Evolutionary conservation across 2,888 invertebrate genomes (phyloP), one percentile per base, ranked within the genome.

Genomic region (Elegia similella): DNA sequence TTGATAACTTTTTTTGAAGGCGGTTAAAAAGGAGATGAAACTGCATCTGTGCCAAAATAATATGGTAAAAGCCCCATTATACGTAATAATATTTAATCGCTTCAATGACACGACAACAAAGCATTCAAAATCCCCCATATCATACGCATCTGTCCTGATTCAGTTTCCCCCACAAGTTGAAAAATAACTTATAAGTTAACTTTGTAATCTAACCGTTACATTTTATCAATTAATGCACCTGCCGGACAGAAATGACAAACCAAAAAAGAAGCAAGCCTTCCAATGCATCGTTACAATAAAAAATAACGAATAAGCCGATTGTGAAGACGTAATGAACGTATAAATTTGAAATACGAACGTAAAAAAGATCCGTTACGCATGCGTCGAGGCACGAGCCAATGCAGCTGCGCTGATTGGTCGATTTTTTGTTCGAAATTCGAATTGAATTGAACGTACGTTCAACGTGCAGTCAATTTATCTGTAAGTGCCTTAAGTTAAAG

Each of bases 351-450:
- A 76, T 72, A 74, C 68, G 67, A 70, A 67, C 10, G 52, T n/a
- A 52, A 57, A 13, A 52, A 56, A 58, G 60, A 60, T 58, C 72
- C 72, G 74, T 72, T 64, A 67, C 13, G 67, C 66, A 70, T 75
- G 73, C 69, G 75, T 62, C 58, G 54, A 64, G 71, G 85, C 88
- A 86, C 87, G 88, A 81, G 88, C 82, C 72, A 64, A 59, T 59
- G 66, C 78, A 75, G 69, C 82, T 84, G 84, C 76, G 76, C 68
- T 73, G 75, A 82, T 85, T 80, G 81, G 79, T 70, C 62, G 62
- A 63, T 66, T 81, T 82, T 85, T 82, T 80, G 72, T 84, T 80
- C 78, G 64, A 74, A 73, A 76, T 84, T 82, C 75, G 77, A 84
- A 84, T 76, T 48, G 38, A 48, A 56, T 56, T 30, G 30, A 43